Evolutionary conservation across 2,113 vertebrate genomes (phyloP).

Genomic region (Perca flavescens): DNA sequence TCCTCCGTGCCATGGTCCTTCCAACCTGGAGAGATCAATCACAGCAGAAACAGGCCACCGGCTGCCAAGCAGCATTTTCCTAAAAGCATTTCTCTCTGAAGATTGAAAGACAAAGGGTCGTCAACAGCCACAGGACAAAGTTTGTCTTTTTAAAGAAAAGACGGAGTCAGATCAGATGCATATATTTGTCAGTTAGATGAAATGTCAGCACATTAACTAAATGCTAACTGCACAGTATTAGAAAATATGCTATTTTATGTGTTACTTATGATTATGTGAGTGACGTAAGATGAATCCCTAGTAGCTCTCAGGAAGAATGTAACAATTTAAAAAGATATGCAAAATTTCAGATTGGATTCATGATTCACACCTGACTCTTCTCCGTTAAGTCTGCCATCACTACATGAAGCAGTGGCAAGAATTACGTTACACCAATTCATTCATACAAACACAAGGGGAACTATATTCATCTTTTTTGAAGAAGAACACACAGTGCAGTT

Average conservation of each 20-base stretch:
- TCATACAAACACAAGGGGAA: constrained; percentile 39
- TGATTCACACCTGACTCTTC: constrained; percentile 15
- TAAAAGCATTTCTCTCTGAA: constrained; percentile 78
- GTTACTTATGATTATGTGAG: not conserved
- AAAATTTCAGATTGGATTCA: not conserved
- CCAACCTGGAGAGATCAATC: constrained; percentile 78
- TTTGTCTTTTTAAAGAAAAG: constrained; percentile 62
- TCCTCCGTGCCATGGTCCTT: constrained; percentile 53
- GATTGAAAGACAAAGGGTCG: constrained; percentile 57
- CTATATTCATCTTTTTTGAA: constrained; percentile 7
- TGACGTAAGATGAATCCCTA: not conserved
- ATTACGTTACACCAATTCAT: constrained; percentile 3
- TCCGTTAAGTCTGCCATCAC: not conserved
- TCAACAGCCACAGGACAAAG: constrained; percentile 60
- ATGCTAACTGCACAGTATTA: not conserved
- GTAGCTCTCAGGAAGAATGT: not conserved
- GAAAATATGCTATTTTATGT: not conserved
- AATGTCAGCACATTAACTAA: constrained; percentile 31
- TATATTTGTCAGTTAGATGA: constrained; percentile 10
- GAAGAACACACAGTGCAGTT: constrained; percentile 6
- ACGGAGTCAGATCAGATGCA: constrained; percentile 41
- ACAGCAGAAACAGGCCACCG: constrained; percentile 50
- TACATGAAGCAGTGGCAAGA: constrained; percentile 8
- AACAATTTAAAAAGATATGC: not conserved
- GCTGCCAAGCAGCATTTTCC: constrained; percentile 68